A percentile compares a stretch with the other conserved stretches of the same genome.
These are phyloP conservation scores for Pitta sordida DNA, from an alignment of 2,113 vertebrate genomes.

Conservation along the genomic window DNA sequence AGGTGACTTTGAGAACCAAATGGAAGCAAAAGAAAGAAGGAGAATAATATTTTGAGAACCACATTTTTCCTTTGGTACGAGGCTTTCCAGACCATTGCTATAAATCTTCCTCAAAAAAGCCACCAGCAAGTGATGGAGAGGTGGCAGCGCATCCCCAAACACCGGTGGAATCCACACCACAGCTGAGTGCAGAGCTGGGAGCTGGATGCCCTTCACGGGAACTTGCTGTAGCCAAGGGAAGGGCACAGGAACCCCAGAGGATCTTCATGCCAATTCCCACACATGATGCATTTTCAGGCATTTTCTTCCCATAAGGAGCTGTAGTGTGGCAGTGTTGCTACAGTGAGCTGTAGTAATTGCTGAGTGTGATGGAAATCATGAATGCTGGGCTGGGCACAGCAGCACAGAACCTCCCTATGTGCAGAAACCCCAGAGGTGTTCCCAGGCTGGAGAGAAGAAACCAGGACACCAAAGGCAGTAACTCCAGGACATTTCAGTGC, in stretches of 20 bases:
- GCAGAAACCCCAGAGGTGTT: not conserved
- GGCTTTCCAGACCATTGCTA: not conserved
- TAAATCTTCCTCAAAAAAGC: not conserved
- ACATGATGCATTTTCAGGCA: not conserved
- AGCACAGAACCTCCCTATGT: not conserved
- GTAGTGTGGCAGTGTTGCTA: not conserved
- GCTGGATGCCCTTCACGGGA: rapidly evolving
- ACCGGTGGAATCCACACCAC: not conserved
- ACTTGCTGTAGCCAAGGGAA: not conserved
- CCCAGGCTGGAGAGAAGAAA: not conserved
- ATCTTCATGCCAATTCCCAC: not conserved
- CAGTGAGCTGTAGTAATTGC: not conserved
- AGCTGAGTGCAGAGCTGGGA: not conserved
- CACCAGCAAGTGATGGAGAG: not conserved
- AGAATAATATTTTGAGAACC: not conserved
- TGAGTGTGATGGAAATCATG: not conserved
- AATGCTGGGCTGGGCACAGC: not conserved
- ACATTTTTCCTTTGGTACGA: not conserved
- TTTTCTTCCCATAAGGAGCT: not conserved
- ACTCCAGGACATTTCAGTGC: not conserved
- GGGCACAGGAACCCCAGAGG: not conserved
- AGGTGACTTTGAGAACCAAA: not conserved
- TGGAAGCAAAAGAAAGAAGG: not conserved
- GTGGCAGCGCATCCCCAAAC: not conserved
- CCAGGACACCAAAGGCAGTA: not conserved